These are phyloP conservation scores for Pagetopsis macropterus DNA, from an alignment of 2,797 vertebrate genomes.

Conservation along the genomic window DNA sequence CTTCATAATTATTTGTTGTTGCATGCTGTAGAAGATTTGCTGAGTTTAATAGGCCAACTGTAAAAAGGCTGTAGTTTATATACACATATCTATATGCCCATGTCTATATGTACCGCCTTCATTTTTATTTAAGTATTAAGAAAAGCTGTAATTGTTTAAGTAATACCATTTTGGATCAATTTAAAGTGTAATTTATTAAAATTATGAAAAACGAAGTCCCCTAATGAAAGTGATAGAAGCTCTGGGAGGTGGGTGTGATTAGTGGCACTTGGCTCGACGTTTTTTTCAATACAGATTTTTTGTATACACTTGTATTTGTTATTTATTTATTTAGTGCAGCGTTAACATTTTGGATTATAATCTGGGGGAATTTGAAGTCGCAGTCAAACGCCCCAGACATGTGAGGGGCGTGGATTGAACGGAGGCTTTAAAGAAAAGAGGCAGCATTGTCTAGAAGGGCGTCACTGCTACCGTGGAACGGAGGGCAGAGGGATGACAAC, in stretches of 20 bases:
- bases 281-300: neutral
- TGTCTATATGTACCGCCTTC: neutral
- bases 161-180: neutral
- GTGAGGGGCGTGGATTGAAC: slow-evolving; percentile 61
- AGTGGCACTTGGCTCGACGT: neutral
- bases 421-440: slow-evolving; percentile 44
- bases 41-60: neutral
- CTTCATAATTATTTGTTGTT: neutral
- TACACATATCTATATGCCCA: neutral
- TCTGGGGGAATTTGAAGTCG: neutral
- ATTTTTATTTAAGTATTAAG: neutral
- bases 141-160: neutral
- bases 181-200: neutral
- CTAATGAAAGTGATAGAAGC: neutral
- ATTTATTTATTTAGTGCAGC: neutral
- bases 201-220: neutral
- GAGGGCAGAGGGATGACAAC: accelerated
- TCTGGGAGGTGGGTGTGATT: neutral
- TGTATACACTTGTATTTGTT: neutral
- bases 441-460: neutral
- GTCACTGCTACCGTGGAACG: neutral
- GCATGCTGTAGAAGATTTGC: neutral
- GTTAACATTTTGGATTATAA: neutral
- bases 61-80: neutral
- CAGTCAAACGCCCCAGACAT: no score